Conservation (phyloP, 64 coral and sea anemone genomes). For the Actinia tenebrosa region DNA sequence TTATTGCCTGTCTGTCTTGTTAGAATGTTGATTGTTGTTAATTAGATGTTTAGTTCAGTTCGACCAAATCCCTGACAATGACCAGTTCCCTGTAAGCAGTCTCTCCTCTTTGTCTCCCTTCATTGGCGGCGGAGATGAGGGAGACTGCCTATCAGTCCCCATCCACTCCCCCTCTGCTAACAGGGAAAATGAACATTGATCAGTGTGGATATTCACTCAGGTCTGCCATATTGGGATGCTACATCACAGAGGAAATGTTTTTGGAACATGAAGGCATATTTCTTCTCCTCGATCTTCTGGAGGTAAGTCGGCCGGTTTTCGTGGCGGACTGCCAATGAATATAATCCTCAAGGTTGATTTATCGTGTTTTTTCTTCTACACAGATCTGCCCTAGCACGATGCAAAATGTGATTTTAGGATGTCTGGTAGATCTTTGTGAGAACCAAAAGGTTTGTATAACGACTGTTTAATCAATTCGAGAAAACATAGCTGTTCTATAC, state of each 20-base stretch:
- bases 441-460: slow-evolving; percentile 67
- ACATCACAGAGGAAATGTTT: slow-evolving; percentile 84
- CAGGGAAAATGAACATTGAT: too few relatives aligned
- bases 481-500: neutral
- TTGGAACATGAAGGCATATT: slow-evolving; percentile 93
- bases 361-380: neutral
- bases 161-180: too few relatives aligned
- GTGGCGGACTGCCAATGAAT: neutral
- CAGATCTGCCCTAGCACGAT: slow-evolving; percentile 91
- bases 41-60: too few relatives aligned
- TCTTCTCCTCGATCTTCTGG: slow-evolving; percentile 81
- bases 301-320: slow-evolving; percentile 24
- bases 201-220: slow-evolving; percentile 5
- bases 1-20: too few relatives aligned
- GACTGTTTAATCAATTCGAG: neutral
- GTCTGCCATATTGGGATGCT: slow-evolving; percentile 92
- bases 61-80: too few relatives aligned
- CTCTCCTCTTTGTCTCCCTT: too few relatives aligned
- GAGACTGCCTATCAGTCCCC: too few relatives aligned
- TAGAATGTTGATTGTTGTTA: too few relatives aligned
- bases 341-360: neutral
- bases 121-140: too few relatives aligned
- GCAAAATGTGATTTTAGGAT: slow-evolving; percentile 80
- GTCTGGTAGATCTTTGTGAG: slow-evolving; percentile 91
- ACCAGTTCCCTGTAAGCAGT: too few relatives aligned